phyloP scores from a whole-genome alignment of 1,140 invertebrate species.

The Melipona quadrifasciata region DNA sequence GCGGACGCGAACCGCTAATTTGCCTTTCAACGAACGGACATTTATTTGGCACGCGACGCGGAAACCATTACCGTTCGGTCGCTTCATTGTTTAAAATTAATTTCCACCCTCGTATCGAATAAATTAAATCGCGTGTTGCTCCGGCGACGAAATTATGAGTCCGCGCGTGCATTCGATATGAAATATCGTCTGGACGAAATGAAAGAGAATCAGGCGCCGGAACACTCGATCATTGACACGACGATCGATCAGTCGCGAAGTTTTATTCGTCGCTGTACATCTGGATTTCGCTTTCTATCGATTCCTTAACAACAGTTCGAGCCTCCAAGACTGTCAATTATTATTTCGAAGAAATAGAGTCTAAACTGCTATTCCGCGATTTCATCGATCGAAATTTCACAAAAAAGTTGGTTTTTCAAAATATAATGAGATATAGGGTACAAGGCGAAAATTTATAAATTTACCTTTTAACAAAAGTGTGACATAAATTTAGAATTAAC shows the following conservation, averaged over 20 bases:
- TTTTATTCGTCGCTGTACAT: too few species aligned
- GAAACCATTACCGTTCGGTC: slow-evolving; percentile 39
- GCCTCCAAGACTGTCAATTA: too few species aligned
- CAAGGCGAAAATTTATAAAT: too few species aligned
- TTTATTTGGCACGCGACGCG: slow-evolving; percentile 8
- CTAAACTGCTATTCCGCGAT: too few species aligned
- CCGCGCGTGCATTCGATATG: background rate
- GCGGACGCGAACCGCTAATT: slow-evolving; percentile 6
- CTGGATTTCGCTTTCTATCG: too few species aligned
- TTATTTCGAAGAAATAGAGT: too few species aligned
- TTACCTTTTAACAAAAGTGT: too few species aligned
- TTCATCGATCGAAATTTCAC: too few species aligned
- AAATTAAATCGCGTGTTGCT: slow-evolving; percentile 44
- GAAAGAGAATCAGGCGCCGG: background rate
- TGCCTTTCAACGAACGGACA: slow-evolving; percentile 14
- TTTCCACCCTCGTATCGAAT: slow-evolving; percentile 43
- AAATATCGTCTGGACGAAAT: background rate
- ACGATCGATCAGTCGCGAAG: background rate
- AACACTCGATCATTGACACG: slow-evolving; percentile 5
- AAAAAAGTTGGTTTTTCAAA: too few species aligned
- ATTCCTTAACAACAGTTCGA: too few species aligned
- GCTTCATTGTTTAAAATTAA: slow-evolving; percentile 55
- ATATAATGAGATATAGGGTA: too few species aligned
- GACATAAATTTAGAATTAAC: too few species aligned
- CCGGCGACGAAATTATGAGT: slow-evolving; percentile 2